Percentiles rank a stretch among this genome's conserved stretches.
Conservation (phyloP, 2,888 invertebrate genomes). For the Liopterus haemorrhoidalis region DNA sequence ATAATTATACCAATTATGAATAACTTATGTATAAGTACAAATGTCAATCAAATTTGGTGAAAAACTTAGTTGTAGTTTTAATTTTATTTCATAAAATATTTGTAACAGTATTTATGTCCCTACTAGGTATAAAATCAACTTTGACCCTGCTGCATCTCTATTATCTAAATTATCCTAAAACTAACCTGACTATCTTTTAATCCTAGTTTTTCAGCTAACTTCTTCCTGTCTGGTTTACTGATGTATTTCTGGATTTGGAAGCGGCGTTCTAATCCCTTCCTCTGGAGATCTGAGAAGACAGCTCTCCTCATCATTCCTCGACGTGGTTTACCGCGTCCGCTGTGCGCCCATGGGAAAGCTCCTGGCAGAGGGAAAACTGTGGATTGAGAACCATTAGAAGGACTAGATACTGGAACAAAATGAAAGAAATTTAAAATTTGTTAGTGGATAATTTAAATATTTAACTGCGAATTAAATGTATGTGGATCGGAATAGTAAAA, state of each 20-base stretch:
- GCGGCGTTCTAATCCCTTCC: conserved; percentile 90
- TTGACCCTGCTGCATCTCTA: no score
- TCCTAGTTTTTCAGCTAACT: conserved; percentile 90
- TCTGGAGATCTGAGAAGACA: conserved; percentile 88
- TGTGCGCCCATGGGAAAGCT: conserved; percentile 83
- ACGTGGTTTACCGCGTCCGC: conserved; percentile 85
- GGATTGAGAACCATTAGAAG: conserved; percentile 48
- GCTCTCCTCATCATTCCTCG: conserved; percentile 96
- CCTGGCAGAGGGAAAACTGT: conserved; percentile 47
- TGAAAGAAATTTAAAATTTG: not conserved
- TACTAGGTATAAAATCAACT: no score
- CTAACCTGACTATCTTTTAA: conserved; percentile 95
- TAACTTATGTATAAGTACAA: no score
- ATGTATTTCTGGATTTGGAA: conserved; percentile 98
- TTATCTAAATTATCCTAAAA: conserved; percentile 9
- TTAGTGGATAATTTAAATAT: not conserved
- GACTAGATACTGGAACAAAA: conserved; percentile 44
- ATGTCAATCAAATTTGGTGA: no score
- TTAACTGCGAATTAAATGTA: no score
- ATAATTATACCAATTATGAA: no score
- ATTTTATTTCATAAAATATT: no score
- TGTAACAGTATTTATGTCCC: no score
- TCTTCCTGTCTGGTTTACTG: conserved; percentile 96
- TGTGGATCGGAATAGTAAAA: no score
- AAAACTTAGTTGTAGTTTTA: no score